Evolutionary conservation across 2,888 invertebrate genomes (phyloP).

Genomic region (Athalia circularis): DNA sequence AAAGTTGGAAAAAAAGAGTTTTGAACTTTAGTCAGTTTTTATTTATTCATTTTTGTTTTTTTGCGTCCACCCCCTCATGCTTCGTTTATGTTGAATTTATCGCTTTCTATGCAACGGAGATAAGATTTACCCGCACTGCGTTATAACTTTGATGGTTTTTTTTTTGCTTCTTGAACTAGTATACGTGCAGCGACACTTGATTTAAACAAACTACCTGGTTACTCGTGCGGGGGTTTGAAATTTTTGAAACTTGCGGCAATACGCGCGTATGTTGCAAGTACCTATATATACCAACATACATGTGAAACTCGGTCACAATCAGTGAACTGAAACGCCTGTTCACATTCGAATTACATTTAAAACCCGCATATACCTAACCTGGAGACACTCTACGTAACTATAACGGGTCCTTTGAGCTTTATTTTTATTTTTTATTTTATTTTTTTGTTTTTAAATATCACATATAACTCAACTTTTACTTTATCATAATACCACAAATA

Average conservation of each 20-base stretch:
- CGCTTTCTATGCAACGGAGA: too few relatives aligned
- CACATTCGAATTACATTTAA: constrained; percentile 12
- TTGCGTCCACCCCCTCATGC: too few relatives aligned
- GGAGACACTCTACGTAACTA: constrained; percentile 20
- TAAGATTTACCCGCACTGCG: too few relatives aligned
- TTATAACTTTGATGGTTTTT: not conserved
- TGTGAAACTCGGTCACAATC: constrained; percentile 32
- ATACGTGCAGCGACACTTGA: too few relatives aligned
- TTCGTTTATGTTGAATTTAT: too few relatives aligned
- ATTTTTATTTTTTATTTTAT: not conserved
- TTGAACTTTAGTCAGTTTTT: too few relatives aligned
- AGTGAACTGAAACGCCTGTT: constrained; percentile 31
- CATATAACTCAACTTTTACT: too few relatives aligned
- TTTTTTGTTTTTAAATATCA: too few relatives aligned
- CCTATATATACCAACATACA: not conserved
- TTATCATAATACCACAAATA: too few relatives aligned
- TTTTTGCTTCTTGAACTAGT: not conserved
- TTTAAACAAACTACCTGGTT: not conserved
- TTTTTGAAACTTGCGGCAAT: constrained; percentile 5
- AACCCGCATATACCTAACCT: not conserved
- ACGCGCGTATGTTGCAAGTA: not conserved
- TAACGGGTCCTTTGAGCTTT: constrained; percentile 28
- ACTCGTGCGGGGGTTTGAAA: constrained; percentile 17
- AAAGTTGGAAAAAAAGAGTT: too few relatives aligned
- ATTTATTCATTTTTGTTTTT: too few relatives aligned